These are phyloP conservation scores for Drosophila dunni DNA, from an alignment of 1,140 invertebrate species.

Conservation along the genomic window DNA sequence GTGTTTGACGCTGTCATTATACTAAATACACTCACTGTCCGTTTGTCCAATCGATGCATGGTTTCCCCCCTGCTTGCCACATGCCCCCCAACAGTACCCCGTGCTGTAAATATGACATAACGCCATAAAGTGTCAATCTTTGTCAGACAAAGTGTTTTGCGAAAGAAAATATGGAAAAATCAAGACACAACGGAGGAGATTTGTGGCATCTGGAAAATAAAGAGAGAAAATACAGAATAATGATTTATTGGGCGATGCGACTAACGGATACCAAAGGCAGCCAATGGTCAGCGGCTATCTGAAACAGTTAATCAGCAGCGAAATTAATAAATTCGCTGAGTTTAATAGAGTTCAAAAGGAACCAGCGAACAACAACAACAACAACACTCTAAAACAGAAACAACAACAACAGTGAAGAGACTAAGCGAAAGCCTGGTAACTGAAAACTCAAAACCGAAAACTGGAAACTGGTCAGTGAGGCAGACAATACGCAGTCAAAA, in stretches of 20 bases:
- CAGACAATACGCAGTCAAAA: constrained; percentile 64
- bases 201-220: constrained; percentile 49
- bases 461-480: constrained; percentile 42
- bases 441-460: not conserved
- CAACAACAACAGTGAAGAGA: constrained; percentile 34
- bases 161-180: not conserved
- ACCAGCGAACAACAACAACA: constrained; percentile 45
- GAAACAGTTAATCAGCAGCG: constrained; percentile 81
- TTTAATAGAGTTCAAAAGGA: constrained; percentile 80
- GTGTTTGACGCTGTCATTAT: constrained; percentile 57
- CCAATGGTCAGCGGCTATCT: constrained; percentile 73
- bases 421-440: constrained; percentile 44
- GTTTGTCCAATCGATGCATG: constrained; percentile 21
- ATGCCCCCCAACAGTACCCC: not conserved
- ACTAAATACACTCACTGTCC: constrained; percentile 45
- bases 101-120: not conserved
- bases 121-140: constrained; percentile 44
- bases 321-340: constrained; percentile 82
- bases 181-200: constrained; percentile 24
- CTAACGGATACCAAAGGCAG: constrained; percentile 65
- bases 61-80: no score
- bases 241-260: constrained; percentile 74
- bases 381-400: not conserved
- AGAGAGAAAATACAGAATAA: constrained; percentile 35
- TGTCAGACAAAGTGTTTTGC: constrained; percentile 9